Conservation (phyloP, 2,888 invertebrate genomes). For the Abrostola triplasia region DNA sequence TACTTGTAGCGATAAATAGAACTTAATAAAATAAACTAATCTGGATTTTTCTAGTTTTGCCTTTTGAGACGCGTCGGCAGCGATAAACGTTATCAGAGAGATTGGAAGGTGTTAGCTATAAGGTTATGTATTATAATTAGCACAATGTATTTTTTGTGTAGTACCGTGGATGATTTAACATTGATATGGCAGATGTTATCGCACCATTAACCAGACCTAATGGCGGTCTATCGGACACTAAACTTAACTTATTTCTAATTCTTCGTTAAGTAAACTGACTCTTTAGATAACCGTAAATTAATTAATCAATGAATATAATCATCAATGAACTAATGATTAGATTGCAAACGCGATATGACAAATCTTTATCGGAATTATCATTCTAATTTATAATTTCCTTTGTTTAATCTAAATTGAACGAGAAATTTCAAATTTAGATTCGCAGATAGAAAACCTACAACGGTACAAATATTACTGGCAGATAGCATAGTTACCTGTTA, state of each 20-base stretch:
- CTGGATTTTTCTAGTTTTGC: neutral
- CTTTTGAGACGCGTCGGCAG: neutral
- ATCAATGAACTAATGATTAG: constrained; percentile 22
- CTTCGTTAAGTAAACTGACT: constrained; percentile 10
- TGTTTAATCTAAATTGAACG: neutral
- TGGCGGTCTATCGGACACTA: constrained; percentile 10
- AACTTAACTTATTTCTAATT: neutral
- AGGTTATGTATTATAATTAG: neutral
- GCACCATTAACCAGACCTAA: neutral
- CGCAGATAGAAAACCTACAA: constrained; percentile 47
- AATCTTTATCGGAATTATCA: no score
- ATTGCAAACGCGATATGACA: constrained; percentile 12
- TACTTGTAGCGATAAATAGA: no score
- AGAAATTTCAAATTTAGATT: constrained; percentile 1
- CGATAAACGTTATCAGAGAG: no score
- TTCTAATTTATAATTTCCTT: neutral
- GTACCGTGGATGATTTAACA: neutral
- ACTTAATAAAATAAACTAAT: neutral
- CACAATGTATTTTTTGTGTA: neutral
- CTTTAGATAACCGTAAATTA: constrained; percentile 5
- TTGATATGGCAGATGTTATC: constrained; percentile 1
- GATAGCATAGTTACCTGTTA: constrained; percentile 60
- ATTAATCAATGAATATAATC: constrained; percentile 12
- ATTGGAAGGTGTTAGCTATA: no score
- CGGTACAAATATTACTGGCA: constrained; percentile 59